Base-by-base conservation (phyloP, 1,140 invertebrate species). In the Hyles euphorbiae region DNA sequence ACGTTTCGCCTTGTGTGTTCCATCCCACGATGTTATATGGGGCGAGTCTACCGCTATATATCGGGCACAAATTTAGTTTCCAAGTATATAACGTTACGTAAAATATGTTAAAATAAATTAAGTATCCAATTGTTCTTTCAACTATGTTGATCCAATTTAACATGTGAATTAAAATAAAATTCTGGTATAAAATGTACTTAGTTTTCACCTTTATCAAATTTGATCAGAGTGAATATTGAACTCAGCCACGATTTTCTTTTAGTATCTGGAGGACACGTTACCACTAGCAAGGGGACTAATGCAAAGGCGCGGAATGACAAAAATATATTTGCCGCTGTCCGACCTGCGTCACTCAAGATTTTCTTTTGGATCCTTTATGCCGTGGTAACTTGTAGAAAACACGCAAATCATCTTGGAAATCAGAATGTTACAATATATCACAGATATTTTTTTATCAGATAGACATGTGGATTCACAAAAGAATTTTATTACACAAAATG, bases 321-420 rank as follows among this genome's bases (percentile, higher is more conserved):
- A 73, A 70, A 73, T 73, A 62, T 70, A 61, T 70, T 60, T 65
- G 36, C 45, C 51, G 52, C 60, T 70, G 70, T 73, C 70, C 53
- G 68, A 70, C 65, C 70, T 68, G 63, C 51, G 65, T 73, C 70
- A 70, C 63, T 65, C 63, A 62, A 66, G 63, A 66, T 66, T 64
- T 66, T 59, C 53, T 53, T 49, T 52, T 11, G 34, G 52, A 61
- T 57, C 61, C 58, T 61, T 70, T 63, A 65, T 63, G 62, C 45
- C 22, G 49, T 43, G 45, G 45, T 36, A 61, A 65, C 56, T 68
- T 65, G 61, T 56, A 63, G 56, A 57, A 63, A 63, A 64, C 53
- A 63, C 61, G 61, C 63, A 65, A 65, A 61, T 68, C 67, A 68
- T 65, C 56, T 60, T 34, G 56, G 34, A 45, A 63, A 63, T 34